Evolutionary conservation across 2,797 vertebrate genomes (phyloP).

Genomic region (Spondyliosoma cantharus): DNA sequence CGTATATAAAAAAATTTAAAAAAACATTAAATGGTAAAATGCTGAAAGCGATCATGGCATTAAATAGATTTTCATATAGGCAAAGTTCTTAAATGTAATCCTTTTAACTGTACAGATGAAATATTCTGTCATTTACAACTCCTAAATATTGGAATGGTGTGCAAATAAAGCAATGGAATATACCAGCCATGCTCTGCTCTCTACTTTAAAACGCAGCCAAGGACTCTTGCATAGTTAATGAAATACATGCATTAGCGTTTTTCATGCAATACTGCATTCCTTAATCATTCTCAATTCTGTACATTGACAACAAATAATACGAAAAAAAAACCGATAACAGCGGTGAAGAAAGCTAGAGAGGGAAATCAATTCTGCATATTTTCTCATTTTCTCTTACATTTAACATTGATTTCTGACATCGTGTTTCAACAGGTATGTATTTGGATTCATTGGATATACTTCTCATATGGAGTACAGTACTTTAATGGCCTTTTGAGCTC

Average conservation of each 20-base stretch:
- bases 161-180: conserved; percentile 84
- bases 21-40: conserved; percentile 44
- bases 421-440: conserved; percentile 12
- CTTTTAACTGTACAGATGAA: conserved; percentile 56
- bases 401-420: conserved; percentile 16
- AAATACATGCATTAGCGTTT: conserved; percentile 86
- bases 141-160: conserved; percentile 73
- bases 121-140: conserved; percentile 56
- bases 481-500: conserved; percentile 7
- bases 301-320: conserved; percentile 46
- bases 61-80: conserved; percentile 55
- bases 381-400: conserved; percentile 10
- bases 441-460: conserved; percentile 2
- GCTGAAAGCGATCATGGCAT: conserved; percentile 46
- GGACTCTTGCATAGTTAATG: conserved; percentile 90
- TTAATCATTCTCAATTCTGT: conserved; percentile 61
- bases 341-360: conserved; percentile 15
- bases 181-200: conserved; percentile 73
- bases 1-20: too few relatives aligned
- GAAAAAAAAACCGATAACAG: neutral
- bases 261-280: conserved; percentile 86
- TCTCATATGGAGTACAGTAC: conserved; percentile 1
- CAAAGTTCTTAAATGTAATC: conserved; percentile 43
- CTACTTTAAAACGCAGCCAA: conserved; percentile 62
- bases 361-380: conserved; percentile 10